phyloP scores from a whole-genome alignment of 2,113 vertebrate genomes.

The human (Homo sapiens) region DNA sequence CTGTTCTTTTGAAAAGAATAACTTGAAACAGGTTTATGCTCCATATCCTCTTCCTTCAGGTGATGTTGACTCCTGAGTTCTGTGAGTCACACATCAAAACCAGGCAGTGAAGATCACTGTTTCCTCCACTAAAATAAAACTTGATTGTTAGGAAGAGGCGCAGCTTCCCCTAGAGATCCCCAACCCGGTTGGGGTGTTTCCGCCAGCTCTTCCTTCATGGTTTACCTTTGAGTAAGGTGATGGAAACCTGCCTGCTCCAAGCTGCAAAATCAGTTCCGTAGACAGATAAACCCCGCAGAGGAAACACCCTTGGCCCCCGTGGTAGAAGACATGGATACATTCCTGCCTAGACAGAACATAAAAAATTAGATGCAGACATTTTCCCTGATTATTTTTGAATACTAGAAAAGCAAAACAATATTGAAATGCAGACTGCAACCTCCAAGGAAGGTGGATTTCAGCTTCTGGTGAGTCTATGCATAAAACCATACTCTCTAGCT shows the following conservation, averaged over 20 bases:
- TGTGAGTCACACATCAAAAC: too few species aligned
- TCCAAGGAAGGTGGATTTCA: background rate
- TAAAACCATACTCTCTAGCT: background rate
- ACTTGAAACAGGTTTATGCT: background rate
- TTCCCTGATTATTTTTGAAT: background rate
- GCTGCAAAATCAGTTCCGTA: background rate
- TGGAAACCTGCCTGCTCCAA: too few species aligned
- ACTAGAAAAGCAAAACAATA: background rate
- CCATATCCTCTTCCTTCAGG: background rate
- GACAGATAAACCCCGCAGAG: background rate
- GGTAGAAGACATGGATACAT: accelerated
- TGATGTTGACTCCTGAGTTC: background rate
- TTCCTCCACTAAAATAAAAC: background rate
- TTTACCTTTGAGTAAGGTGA: background rate
- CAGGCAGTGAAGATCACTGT: accelerated
- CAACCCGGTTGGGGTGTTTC: accelerated
- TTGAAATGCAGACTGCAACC: background rate
- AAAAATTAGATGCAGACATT: background rate
- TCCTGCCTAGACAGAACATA: background rate
- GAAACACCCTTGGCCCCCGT: accelerated
- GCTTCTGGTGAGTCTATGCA: background rate
- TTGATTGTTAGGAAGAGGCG: accelerated
- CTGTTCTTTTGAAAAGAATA: background rate
- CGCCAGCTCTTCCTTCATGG: background rate
- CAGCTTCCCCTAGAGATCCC: accelerated